Evolutionary conservation across 2,888 invertebrate genomes (phyloP).

Genomic region (Eudemis profundana): DNA sequence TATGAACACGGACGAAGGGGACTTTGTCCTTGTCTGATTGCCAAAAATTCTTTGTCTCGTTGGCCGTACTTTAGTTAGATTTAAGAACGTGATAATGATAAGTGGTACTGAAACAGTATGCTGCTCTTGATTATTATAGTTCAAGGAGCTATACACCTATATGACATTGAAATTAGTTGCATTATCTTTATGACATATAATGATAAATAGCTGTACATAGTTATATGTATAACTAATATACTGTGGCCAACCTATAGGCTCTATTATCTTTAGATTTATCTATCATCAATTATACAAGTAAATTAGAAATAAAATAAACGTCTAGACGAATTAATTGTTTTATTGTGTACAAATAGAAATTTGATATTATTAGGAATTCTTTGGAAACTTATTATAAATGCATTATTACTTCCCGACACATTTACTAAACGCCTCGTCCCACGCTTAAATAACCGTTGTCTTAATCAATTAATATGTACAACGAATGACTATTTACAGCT

Average conservation of each 20-base stretch:
- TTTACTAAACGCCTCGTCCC: conserved; percentile 51
- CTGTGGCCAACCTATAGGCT: conserved; percentile 20
- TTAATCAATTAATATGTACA: conserved; percentile 72
- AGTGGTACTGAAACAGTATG: conserved; percentile 17
- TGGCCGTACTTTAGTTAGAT: too few species aligned
- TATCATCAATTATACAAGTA: conserved; percentile 20
- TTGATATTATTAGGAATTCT: conserved; percentile 55
- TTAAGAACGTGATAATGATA: conserved; percentile 7
- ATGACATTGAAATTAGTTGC: conserved; percentile 16
- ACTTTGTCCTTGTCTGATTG: too few species aligned
- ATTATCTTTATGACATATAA: conserved; percentile 22
- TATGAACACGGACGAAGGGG: too few species aligned
- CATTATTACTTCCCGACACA: conserved; percentile 60
- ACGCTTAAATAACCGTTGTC: conserved; percentile 49
- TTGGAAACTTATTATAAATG: conserved; percentile 66
- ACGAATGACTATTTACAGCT: conserved; percentile 69
- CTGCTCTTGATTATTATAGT: conserved; percentile 22
- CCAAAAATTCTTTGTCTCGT: too few species aligned
- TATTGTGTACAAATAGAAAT: conserved; percentile 43
- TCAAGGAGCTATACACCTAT: conserved; percentile 5
- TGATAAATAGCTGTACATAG: conserved; percentile 32
- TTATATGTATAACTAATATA: conserved; percentile 26
- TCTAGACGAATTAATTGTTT: conserved; percentile 38
- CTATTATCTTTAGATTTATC: conserved; percentile 28
- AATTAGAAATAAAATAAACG: conserved; percentile 27